Evolutionary conservation across 2,113 vertebrate species (phyloP).

Genomic region (Pteropus alecto): DNA sequence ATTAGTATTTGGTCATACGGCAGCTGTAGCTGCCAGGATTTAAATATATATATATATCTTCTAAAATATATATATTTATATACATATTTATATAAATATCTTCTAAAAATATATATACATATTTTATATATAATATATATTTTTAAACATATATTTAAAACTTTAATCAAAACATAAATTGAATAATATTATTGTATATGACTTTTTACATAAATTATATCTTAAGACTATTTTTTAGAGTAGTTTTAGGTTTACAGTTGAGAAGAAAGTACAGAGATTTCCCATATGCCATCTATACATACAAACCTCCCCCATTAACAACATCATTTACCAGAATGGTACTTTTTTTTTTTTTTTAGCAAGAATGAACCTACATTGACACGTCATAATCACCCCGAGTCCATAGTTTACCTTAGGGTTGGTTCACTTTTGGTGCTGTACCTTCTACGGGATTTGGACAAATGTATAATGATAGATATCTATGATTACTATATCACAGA

Average conservation of each 20-base stretch:
- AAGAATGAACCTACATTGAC: not conserved
- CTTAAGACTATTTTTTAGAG: not conserved
- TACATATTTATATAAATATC: no score
- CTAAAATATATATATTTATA: no score
- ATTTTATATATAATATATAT: no score
- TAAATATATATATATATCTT: no score
- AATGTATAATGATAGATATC: not conserved
- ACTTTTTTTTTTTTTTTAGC: not conserved
- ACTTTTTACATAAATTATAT: not conserved
- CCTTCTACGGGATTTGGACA: not conserved
- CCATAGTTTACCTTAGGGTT: not conserved
- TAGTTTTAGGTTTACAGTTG: not conserved
- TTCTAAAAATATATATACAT: no score
- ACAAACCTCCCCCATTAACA: not conserved
- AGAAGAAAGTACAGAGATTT: not conserved
- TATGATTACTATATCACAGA: not conserved
- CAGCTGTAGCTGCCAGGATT: not conserved
- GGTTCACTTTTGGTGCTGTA: not conserved
- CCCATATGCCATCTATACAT: not conserved
- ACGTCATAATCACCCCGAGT: not conserved
- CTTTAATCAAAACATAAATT: not conserved
- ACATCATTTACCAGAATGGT: not conserved
- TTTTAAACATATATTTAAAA: not conserved
- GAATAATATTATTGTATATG: not conserved
- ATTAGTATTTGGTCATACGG: not conserved